Evolutionary conservation across 2,113 vertebrate genomes (phyloP).

Genomic region (Erythrolamprus reginae): DNA sequence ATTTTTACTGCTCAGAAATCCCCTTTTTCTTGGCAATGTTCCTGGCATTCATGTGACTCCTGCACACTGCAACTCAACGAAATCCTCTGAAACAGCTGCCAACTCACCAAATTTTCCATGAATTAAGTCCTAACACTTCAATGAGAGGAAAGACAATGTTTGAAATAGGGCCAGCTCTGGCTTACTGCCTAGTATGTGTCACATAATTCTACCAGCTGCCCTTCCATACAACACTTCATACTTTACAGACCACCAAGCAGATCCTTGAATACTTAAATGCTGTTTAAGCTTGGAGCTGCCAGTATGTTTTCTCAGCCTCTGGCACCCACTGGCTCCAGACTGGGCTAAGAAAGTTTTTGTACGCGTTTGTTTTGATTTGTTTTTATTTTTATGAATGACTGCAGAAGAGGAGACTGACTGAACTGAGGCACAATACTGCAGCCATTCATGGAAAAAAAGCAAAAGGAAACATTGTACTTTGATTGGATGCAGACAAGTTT

Average conservation of each 20-base stretch:
- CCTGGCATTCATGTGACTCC: conserved; percentile 68
- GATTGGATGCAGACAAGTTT: conserved; percentile 25
- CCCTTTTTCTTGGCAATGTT: conserved; percentile 57
- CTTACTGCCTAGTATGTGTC: conserved; percentile 76
- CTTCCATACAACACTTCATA: conserved; percentile 70
- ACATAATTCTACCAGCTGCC: conserved; percentile 74
- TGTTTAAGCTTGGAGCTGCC: conserved; percentile 56
- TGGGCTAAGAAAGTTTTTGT: conserved; percentile 56
- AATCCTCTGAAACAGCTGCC: conserved; percentile 74
- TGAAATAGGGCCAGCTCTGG: conserved; percentile 78
- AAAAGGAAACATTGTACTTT: conserved; percentile 61
- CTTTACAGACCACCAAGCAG: conserved; percentile 75
- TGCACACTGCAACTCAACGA: conserved; percentile 72
- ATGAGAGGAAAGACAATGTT: conserved; percentile 80
- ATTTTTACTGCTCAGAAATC: conserved; percentile 56
- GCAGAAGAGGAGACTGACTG: conserved; percentile 57
- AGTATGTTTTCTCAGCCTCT: conserved; percentile 71
- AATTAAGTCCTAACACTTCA: conserved; percentile 84
- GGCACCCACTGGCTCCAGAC: conserved; percentile 69
- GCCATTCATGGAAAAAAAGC: conserved; percentile 79
- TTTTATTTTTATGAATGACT: conserved; percentile 75
- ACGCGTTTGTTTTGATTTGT: conserved; percentile 55
- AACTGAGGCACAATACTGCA: conserved; percentile 54
- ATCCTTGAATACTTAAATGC: conserved; percentile 65
- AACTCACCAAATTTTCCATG: conserved; percentile 79